Percentiles rank a stretch among this genome's conserved stretches.
Conservation (phyloP, 30 jellyfish, hydroid and myxozoan species). For the Rhopilema esculentum region DNA sequence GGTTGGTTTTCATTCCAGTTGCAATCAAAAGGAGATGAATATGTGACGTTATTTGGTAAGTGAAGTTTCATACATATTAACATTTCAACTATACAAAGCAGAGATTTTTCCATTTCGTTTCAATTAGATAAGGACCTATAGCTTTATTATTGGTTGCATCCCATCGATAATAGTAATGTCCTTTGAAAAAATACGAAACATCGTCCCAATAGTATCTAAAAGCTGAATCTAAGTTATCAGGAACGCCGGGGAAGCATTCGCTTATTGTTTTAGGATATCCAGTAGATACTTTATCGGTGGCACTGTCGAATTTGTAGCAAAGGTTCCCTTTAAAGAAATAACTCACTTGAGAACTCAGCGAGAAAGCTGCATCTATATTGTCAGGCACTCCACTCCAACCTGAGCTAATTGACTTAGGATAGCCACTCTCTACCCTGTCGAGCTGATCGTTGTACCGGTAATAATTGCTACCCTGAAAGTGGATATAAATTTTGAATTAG, state of each 20-base stretch:
- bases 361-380: constrained; percentile 89
- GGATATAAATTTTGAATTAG: not conserved
- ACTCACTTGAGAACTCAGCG: constrained; percentile 57
- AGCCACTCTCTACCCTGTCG: constrained; percentile 75
- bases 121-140: constrained; percentile 60
- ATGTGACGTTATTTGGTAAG: not conserved
- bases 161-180: constrained; percentile 61
- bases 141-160: constrained; percentile 21
- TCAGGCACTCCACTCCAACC: constrained; percentile 92
- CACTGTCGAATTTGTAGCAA: constrained; percentile 67
- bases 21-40: not conserved
- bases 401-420: constrained; percentile 63
- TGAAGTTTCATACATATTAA: not conserved
- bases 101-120: constrained; percentile 70
- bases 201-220: constrained; percentile 78
- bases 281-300: constrained; percentile 30
- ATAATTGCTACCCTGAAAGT: constrained; percentile 73
- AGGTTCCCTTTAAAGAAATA: constrained; percentile 76
- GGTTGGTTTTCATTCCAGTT: not conserved
- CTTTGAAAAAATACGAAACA: constrained; percentile 73
- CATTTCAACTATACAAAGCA: constrained; percentile 48
- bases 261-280: constrained; percentile 82
- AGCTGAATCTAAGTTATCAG: constrained; percentile 78
- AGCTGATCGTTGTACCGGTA: constrained; percentile 66
- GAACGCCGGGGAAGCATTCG: constrained; percentile 76